Base-by-base conservation (phyloP, 2,888 invertebrate species). In the Hymenopus coronatus region DNA sequence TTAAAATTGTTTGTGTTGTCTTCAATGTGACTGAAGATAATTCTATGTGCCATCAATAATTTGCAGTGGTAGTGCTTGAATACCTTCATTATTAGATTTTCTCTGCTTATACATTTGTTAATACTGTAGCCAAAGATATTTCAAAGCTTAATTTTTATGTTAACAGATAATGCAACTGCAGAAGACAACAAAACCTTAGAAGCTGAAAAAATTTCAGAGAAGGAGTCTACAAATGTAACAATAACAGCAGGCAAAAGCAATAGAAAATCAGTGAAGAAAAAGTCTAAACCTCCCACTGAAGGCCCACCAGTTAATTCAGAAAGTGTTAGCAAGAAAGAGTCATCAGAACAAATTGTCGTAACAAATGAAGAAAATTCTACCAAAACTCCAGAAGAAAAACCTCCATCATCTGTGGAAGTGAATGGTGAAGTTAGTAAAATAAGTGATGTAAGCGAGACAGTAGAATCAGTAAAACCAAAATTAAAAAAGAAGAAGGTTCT, bases 221-320 rank as follows among this genome's bases (percentile, higher is more conserved):
- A 88, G n/a, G 88, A 46, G 25, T 30, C 70, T 20, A 54, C 40
- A 54, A 84, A 46, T 15, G 8, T 46, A 28, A 30, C 83, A 15
- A 28, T 54, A 28, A 15, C 82, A 54, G 25, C 70, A 54, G 88
- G 54, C 15, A 88, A 83, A 88, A 84, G 8, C 9, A 84, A 40
- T 20, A 83, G 88, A 40, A 88, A 88, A 28, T 88, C 88, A 9
- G 84, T 88, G 84, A 88, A 88, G 27, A 88, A 88, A 40, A 88
- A 88, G 70, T 88, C 88, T 40, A 88, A 88, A 88, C 83, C 88
- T 30, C 28, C 86, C 14, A 27, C 15, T n/a, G 84, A 84, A n/a
- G 46, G 88, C 40, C 93, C 92, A 92, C 93, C 92, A 91, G 92
- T 92, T 91, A 46, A 92, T 91, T 91, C 91, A 82, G 88, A 90